Evolutionary conservation across 1,140 invertebrate genomes (phyloP).

Genomic region (Littorina saxatilis): DNA sequence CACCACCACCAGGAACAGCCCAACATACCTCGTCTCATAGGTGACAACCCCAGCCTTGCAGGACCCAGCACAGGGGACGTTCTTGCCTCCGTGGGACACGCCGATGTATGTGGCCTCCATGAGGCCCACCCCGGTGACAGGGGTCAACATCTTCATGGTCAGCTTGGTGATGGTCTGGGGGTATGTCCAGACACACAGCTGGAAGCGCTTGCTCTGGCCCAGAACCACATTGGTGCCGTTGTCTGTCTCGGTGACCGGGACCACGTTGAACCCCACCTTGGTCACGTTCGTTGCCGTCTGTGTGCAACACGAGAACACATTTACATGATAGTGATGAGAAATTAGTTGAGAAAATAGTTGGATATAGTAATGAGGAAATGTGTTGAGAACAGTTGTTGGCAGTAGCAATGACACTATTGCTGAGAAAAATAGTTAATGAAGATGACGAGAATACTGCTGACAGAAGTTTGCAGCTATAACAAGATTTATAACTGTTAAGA

Average conservation of each 20-base stretch:
- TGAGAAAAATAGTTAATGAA: no score
- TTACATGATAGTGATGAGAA: no score
- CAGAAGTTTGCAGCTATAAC: no score
- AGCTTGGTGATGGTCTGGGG: slow-evolving; percentile 33
- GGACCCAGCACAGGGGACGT: slow-evolving; percentile 51
- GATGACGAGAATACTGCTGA: no score
- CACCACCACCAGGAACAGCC: no score
- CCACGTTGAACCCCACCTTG: background rate
- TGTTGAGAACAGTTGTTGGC: no score
- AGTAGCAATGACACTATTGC: no score
- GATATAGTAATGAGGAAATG: no score
- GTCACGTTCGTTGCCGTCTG: slow-evolving; percentile 13
- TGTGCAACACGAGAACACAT: no score
- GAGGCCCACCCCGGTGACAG: background rate
- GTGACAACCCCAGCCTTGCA: slow-evolving; percentile 33
- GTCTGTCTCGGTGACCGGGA: slow-evolving; percentile 37
- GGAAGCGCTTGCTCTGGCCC: slow-evolving; percentile 50
- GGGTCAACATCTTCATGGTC: slow-evolving; percentile 43
- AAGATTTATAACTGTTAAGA: no score
- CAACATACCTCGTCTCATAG: slow-evolving; percentile 45
- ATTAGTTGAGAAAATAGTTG: no score
- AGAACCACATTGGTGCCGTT: slow-evolving; percentile 25
- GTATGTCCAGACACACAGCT: slow-evolving; percentile 41
- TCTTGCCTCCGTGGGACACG: slow-evolving; percentile 45
- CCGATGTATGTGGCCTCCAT: slow-evolving; percentile 52